Evolutionary conservation across 30 jellyfish, hydroid and myxozoan species (phyloP).

Genomic region (Turritopsis rubra): DNA sequence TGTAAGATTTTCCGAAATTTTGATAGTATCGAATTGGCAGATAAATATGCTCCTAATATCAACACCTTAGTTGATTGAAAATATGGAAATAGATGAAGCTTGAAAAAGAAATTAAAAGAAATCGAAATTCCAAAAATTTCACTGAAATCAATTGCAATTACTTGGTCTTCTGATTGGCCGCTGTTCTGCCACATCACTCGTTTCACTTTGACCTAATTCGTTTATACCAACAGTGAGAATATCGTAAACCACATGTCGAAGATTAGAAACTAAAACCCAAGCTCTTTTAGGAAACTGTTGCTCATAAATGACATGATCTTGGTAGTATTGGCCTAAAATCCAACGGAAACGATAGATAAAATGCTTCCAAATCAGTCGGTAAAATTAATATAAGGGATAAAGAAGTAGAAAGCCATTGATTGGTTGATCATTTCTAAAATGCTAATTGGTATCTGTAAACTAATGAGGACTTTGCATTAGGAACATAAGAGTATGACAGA

Average conservation of each 20-base stretch:
- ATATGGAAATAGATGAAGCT: too few species aligned
- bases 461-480: too few species aligned
- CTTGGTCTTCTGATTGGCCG: slow-evolving; percentile 72
- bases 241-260: slow-evolving; percentile 56
- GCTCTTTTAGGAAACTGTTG: slow-evolving; percentile 65
- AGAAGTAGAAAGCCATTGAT: too few species aligned
- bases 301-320: slow-evolving; percentile 27
- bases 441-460: too few species aligned
- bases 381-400: too few species aligned
- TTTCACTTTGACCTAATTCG: slow-evolving; percentile 74
- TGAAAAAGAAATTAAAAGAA: background rate
- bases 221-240: slow-evolving; percentile 91
- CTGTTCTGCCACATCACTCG: slow-evolving; percentile 80
- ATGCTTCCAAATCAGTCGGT: background rate
- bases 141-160: slow-evolving; percentile 23
- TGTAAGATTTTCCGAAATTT: too few species aligned
- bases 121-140: too few species aligned
- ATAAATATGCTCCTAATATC: too few species aligned
- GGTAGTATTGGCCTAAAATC: slow-evolving; percentile 34
- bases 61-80: too few species aligned
- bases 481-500: too few species aligned
- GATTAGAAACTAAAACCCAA: slow-evolving; percentile 69
- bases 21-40: too few species aligned
- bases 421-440: too few species aligned
- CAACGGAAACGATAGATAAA: background rate